Evolutionary conservation across 2,797 vertebrate species (phyloP), one percentile per base, ranked within the genome.

Genomic region (Hypotaenidia okinawae): DNA sequence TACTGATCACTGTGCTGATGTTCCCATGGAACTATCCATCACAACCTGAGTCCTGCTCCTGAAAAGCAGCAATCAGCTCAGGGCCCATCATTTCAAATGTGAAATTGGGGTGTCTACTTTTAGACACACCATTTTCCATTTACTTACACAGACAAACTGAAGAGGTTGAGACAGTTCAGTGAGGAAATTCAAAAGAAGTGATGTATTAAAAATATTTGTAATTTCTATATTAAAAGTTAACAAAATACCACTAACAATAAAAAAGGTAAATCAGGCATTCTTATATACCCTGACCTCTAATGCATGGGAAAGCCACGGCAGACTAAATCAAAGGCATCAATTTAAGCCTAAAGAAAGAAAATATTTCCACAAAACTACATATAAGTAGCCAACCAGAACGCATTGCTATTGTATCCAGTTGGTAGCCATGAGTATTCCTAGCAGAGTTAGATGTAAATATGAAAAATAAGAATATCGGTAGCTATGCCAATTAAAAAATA

Each of bases 111-210:
- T 39, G 11, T 89, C 61, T 84, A 64, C 74, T 84, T 45, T 72
- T 28, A 73, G 84, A 11, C 43, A 61, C 9, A 72, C 23, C 12
- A 51, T 61, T 84, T 87, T 76, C 61, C 54, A 58, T 89, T 89
- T 72, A 79, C 54, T 62, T 84, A 37, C 33, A 23, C 45, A 91
- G 63, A 94, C 37, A 95, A 91, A 86, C 45, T 81, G 17, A 90
- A 88, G 59, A 75, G 27, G 19, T 21, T 84, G 45, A 51, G 69
- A 76, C 45, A 90, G 24, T 70, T 90, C 43, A 90, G 35, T 88
- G 73, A 76, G 59, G 94, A 94, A 94, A 86, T 66, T 90, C 30
- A 52, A 72, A 95, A 81, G 27, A 70, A 78, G n/a, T 10, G 10
- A 59, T 35, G 25, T 35, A 89, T 79, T 88, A 67, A 90, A 90